Evolutionary conservation across 2,113 vertebrate genomes (phyloP).

Genomic region (Phalacrocorax pelagicus): DNA sequence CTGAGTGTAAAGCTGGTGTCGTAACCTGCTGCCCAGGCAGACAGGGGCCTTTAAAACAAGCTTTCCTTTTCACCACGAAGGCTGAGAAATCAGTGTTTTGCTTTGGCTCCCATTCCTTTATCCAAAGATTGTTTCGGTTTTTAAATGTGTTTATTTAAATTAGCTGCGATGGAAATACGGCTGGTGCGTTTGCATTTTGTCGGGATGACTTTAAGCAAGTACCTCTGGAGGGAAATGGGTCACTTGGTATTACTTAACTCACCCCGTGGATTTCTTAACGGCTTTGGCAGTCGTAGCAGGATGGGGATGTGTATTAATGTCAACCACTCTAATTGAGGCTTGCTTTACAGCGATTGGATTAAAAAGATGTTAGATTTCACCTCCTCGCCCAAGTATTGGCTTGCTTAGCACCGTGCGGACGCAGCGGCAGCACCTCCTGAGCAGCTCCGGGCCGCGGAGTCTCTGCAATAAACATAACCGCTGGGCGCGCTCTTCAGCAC

Average conservation of each 20-base stretch:
- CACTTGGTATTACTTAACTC: background rate
- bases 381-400: background rate
- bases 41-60: background rate
- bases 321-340: background rate
- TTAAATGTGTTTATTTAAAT: constrained; percentile 4
- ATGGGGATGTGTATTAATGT: background rate
- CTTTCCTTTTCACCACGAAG: background rate
- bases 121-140: background rate
- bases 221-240: background rate
- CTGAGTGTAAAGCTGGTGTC: background rate
- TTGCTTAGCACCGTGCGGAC: background rate
- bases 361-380: background rate
- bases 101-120: background rate
- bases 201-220: background rate
- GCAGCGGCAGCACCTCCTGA: background rate
- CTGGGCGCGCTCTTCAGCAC: background rate
- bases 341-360: background rate
- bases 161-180: background rate
- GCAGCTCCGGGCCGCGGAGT: background rate
- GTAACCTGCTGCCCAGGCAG: background rate
- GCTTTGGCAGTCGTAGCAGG: background rate
- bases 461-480: rapidly evolving
- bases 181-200: background rate
- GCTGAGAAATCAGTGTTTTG: background rate
- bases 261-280: background rate